These are phyloP conservation scores for Drosophila lutescens DNA, from an alignment of 2,888 invertebrate species.

Conservation along the genomic window DNA sequence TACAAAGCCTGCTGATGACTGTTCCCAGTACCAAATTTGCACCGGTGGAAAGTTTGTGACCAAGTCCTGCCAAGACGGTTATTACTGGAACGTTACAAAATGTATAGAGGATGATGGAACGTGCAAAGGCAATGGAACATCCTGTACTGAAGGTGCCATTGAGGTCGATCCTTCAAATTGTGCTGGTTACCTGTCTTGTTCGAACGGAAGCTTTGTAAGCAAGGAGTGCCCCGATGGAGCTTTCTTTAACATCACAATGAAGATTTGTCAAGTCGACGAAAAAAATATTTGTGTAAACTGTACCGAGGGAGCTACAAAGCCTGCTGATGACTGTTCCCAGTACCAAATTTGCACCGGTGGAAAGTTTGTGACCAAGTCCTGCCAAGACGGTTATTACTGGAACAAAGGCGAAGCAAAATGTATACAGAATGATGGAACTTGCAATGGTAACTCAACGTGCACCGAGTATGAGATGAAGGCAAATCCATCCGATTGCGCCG, in stretches of 20 bases:
- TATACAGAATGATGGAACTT: constrained; percentile 39
- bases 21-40: constrained; percentile 33
- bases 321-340: constrained; percentile 27
- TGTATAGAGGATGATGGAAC: constrained; percentile 43
- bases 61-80: constrained; percentile 2
- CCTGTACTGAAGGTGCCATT: constrained; percentile 35
- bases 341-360: constrained; percentile 34
- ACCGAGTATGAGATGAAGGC: constrained; percentile 19
- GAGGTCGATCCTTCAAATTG: constrained; percentile 31
- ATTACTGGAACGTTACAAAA: constrained; percentile 3
- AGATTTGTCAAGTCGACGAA: constrained; percentile 23
- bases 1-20: constrained; percentile 7
- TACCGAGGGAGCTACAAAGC: constrained; percentile 21
- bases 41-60: constrained; percentile 21
- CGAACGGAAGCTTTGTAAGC: constrained; percentile 6
- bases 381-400: constrained; percentile 11
- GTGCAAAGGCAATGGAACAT: constrained; percentile 32
- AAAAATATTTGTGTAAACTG: constrained; percentile 32
- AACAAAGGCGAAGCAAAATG: neutral
- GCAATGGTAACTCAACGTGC: constrained; percentile 38
- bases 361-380: constrained; percentile 15
- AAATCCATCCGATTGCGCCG: constrained; percentile 55
- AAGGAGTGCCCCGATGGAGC: constrained; percentile 6
- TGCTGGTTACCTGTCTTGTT: constrained; percentile 51
- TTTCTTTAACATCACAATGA: constrained; percentile 18